Base-by-base conservation (phyloP, 2,113 vertebrate species). In the Glaucidium brasilianum region DNA sequence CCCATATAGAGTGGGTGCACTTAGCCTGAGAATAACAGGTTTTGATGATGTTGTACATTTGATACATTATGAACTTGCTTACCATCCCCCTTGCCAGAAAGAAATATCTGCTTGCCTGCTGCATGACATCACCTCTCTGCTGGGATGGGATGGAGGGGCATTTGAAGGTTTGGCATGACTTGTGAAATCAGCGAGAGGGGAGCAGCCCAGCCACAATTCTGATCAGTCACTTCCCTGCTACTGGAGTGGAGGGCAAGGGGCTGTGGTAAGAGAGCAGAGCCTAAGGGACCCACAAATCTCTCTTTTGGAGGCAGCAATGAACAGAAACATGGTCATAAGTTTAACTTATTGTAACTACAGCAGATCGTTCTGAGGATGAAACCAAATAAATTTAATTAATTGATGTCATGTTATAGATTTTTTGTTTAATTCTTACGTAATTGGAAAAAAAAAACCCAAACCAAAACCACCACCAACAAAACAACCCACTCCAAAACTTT, bases 131-230 rank as follows among this genome's bases (percentile, higher is more conserved):
- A 0, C 14, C 32, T 80, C 32, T 66, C 15, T 3, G 3, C 10
- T 58, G 47, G 2, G 3, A 9, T 0, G 5, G 26, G 18, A 6
- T 0, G 0, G 32, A 47, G 32, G 32, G n/a, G 10, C 1, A 1
- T 37, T 59, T 45, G 0, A 5, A 47, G 35, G 11, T 29, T 29
- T 78, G 62, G 7, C 30, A 25, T 15, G 13, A 22, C 10, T 49
- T 39, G 23, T 26, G 63, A 50, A 32, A n/a, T 14, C 3, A 4
- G 4, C 79, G 27, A 16, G 1, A 5, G 12, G 11, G 12, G 4
- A 49, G 10, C 2, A 71, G 21, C 37, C 15, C 55, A 76, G 35
- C 1, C 47, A 32, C 9, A 1, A 26, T 43, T 49, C 58, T 53
- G 39, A 39, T 47, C 47, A 19, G 2, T 16, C 37, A 34, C 15